Percentiles rank a stretch among this genome's conserved stretches.
phyloP scores from a whole-genome alignment of 2,797 vertebrate genomes.

The Neosilurus mollespiculum region DNA sequence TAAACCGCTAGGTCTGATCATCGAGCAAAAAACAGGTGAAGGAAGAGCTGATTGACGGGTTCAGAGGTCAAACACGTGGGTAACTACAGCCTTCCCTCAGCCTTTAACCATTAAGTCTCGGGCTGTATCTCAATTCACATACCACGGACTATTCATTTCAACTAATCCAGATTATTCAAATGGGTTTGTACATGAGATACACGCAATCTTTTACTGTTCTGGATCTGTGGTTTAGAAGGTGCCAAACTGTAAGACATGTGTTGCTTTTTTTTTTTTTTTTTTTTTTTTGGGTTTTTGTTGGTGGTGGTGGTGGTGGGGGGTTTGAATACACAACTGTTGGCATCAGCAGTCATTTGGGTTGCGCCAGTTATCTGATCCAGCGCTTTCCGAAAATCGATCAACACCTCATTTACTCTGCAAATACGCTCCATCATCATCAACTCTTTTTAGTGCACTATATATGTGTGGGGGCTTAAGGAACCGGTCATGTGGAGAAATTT shows the following conservation, averaged over 20 bases:
- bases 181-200: background rate
- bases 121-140: background rate
- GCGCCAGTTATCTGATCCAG: background rate
- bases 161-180: background rate
- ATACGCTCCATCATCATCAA: background rate
- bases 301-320: too few relatives aligned
- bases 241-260: background rate
- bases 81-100: background rate
- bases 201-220: background rate
- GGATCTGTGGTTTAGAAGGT: too few relatives aligned
- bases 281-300: too few relatives aligned
- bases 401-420: slow-evolving; percentile 17
- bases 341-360: background rate
- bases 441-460: background rate
- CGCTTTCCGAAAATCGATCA: slow-evolving; percentile 7
- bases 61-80: background rate
- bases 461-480: background rate
- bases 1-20: background rate
- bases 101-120: background rate
- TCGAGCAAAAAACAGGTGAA: slow-evolving; percentile 9
- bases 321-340: too few relatives aligned
- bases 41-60: background rate
- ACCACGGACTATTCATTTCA: background rate
- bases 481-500: background rate
- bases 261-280: too few relatives aligned